A percentile compares a stretch with the other conserved stretches of the same genome.
phyloP scores from a whole-genome alignment of 2,797 vertebrate species.

The Sebastes kiyomatsui region DNA sequence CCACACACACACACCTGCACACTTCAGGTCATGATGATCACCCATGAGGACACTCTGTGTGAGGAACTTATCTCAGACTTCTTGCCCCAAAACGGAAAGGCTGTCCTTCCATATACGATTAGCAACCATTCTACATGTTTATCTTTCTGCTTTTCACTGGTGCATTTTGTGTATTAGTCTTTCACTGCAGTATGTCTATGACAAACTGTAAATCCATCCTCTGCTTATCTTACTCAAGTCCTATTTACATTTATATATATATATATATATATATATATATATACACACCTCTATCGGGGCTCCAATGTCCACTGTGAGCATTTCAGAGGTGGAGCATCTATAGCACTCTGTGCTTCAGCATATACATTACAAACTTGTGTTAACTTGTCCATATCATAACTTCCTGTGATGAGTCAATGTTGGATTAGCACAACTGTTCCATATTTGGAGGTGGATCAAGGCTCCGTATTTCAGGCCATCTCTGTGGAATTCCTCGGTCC shows the following conservation, averaged over 20 bases:
- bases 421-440: not conserved
- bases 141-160: not conserved
- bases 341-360: not conserved
- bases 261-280: too few species aligned
- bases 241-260: not conserved
- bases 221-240: not conserved
- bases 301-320: not conserved
- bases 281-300: not conserved
- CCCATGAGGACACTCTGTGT: slow-evolving; percentile 13
- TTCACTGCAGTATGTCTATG: not conserved
- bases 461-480: not conserved
- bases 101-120: not conserved
- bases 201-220: not conserved
- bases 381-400: not conserved
- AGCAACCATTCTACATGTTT: not conserved
- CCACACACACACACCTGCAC: not conserved
- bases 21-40: slow-evolving; percentile 8
- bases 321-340: not conserved
- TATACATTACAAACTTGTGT: not conserved
- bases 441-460: too few species aligned
- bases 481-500: not conserved
- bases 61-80: not conserved
- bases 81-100: not conserved
- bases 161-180: not conserved
- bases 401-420: not conserved